Conservation (phyloP, 2,113 vertebrate genomes). For the Shinisaurus crocodilurus region DNA sequence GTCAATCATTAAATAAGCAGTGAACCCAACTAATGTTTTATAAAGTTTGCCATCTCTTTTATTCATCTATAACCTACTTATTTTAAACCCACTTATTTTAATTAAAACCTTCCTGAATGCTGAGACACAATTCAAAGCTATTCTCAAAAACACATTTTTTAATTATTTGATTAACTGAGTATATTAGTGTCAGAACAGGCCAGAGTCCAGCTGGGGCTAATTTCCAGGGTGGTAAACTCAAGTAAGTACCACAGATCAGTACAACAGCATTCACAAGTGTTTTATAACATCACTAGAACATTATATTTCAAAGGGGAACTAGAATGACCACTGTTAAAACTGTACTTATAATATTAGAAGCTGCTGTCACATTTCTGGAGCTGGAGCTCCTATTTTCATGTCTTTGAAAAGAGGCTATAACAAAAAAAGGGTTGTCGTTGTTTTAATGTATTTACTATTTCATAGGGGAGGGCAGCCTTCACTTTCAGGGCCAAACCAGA, state of each 20-base stretch:
- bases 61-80: background rate
- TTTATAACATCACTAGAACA: background rate
- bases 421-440: no score
- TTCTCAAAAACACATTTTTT: background rate
- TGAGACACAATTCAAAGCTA: conserved; percentile 12
- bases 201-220: background rate
- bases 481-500: background rate
- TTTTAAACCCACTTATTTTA: conserved; percentile 5
- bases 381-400: background rate
- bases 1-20: background rate
- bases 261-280: background rate
- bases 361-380: background rate
- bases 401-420: background rate
- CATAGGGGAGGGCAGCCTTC: background rate
- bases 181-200: conserved; percentile 4
- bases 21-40: background rate
- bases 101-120: background rate
- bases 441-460: background rate
- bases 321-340: background rate
- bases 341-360: background rate
- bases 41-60: background rate
- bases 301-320: background rate
- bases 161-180: conserved; percentile 19
- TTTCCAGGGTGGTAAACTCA: conserved; percentile 5
- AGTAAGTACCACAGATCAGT: background rate